Base-by-base conservation (phyloP, 2,113 vertebrate species). In the Coturnix japonica region DNA sequence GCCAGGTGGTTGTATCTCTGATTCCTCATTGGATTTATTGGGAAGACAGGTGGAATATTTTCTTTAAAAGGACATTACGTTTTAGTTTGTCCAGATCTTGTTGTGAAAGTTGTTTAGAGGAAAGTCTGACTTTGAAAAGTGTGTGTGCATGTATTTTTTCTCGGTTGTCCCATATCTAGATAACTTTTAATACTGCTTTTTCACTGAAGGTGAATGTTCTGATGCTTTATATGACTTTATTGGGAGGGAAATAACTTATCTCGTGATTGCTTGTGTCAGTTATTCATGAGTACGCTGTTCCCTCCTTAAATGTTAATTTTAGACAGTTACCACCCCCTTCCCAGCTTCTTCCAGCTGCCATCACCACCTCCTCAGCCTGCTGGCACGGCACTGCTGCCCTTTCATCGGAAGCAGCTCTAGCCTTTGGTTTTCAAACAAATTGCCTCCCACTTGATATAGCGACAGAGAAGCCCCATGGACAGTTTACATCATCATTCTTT, bases 291-390 rank as follows among this genome's bases (percentile, higher is more conserved):
- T 85, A 46, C 51, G 51, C 31, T 89, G 33, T 82, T 94, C 37
- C 14, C n/a, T 71, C 79, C 85, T 82, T 46, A 51, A 49, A 19
- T 66, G 51, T 35, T 87, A 35, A 82, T 74, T 85, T 83, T 63
- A 49, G 51, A 47, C 39, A 87, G 21, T 85, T 71, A 13, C 57
- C 59, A 57, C 43, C 69, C n/a, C 31, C 33, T 80, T 17, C 43
- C 77, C 72, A 74, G 37, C 69, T 82, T 94, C 46, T 83, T 74
- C 85, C 69, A 77, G 88, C 14, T 78, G 46, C 76, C 11, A 15
- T 57, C 66, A 81, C 5, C 71, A 54, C 19, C 59, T 69, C 47
- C 67, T 74, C 72, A 71, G 60, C 69, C 83, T 86, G 37, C 46
- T 74, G 56, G 46, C 56, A 30, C 22, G 86, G 41, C 69, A 60